Evolutionary conservation across 2,888 invertebrate species (phyloP), one percentile per base, ranked within the genome.

Genomic region (Lasioglossum marginatum): DNA sequence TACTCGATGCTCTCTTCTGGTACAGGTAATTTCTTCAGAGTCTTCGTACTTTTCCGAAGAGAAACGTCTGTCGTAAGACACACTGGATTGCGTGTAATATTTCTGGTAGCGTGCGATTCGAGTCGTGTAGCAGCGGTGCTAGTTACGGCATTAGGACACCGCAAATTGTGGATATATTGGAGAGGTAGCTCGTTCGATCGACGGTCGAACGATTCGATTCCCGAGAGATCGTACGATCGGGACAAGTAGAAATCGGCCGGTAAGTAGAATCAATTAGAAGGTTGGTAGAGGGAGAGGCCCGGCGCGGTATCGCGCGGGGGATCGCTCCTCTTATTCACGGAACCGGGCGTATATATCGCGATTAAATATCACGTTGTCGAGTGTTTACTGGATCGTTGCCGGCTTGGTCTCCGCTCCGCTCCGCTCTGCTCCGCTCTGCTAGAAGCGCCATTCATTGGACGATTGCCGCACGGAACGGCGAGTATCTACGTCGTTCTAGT

Each of bases 361-460:
- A 34, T 73, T 72, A 79, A 73, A 73, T 57, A 79, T 80, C 75
- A n/a, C 68, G 31, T 60, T 60, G 27, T 60, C 57, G 40, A 16
- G 40, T 70, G 75, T 66, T 72, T 63, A 83, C 78, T 37, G 84
- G n/a, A 63, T 71, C 31, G 82, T 34, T 16, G n/a, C 37, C 68
- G 23, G 68, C 34, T 34, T 31, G 14, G 27, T 45, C 27, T 60
- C 60, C 4, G n/a, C 60, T 63, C 60, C 5, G 63, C 4, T 60
- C 27, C 23, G 60, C 14, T 31, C 2, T 16, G 63, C 4, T 60
- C 27, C 23, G 60, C 14, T 31, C 2, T 16, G 63, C 16, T 12
- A 27, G 63, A 16, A 19, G 16, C 45, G 48, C 70, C 77, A 74
- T 74, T 78, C 77, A 70, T 83, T 37, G 31, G 45, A 40, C 74